Conservation (phyloP, 2,113 vertebrate species). For the Limanda limanda region DNA sequence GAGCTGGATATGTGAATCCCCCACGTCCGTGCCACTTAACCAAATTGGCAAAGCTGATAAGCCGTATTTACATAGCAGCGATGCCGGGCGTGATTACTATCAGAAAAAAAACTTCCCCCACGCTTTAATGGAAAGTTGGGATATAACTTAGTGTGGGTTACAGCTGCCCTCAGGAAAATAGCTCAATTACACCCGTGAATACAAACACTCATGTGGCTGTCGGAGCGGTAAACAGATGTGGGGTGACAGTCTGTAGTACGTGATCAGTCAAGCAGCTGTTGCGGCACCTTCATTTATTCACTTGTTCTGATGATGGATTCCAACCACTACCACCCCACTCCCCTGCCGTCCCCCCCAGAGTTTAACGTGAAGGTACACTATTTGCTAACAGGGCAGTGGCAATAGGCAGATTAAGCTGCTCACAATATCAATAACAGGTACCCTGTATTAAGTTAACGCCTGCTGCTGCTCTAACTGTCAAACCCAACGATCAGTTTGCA, state of each 20-base stretch:
- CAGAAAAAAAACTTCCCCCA: constrained; percentile 41
- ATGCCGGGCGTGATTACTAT: constrained; percentile 69
- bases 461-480: constrained; percentile 26
- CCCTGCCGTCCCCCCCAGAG: not conserved
- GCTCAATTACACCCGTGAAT: constrained; percentile 70
- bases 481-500: constrained; percentile 46
- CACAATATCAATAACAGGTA: constrained; percentile 44
- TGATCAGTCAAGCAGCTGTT: constrained; percentile 67
- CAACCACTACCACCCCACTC: not conserved
- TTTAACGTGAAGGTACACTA: constrained; percentile 35
- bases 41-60: constrained; percentile 78
- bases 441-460: constrained; percentile 30
- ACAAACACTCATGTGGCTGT: constrained; percentile 64
- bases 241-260: constrained; percentile 56
- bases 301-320: constrained; percentile 57
- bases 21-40: constrained; percentile 75
- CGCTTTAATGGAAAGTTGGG: constrained; percentile 74
- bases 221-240: constrained; percentile 72
- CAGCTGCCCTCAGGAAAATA: constrained; percentile 65
- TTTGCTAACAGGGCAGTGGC: constrained; percentile 62
- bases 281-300: constrained; percentile 60
- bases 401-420: constrained; percentile 64
- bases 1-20: constrained; percentile 62
- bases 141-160: constrained; percentile 69
- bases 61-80: constrained; percentile 77